Evolutionary conservation across 2,113 vertebrate genomes (phyloP).

Genomic region (Gobio gobio): DNA sequence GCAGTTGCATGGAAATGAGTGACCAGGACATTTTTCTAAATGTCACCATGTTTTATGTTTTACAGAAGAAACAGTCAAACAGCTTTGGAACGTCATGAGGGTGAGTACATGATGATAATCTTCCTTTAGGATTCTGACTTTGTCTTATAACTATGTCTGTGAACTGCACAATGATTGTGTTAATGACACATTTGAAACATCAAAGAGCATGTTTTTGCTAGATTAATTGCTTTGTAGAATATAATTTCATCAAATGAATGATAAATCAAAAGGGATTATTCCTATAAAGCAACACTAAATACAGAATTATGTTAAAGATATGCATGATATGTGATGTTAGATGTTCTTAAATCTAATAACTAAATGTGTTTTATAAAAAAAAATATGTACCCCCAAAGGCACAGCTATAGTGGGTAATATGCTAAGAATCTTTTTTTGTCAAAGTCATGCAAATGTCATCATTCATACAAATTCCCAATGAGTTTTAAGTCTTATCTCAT

Average conservation of each 20-base stretch:
- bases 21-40: not conserved
- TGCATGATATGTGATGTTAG: not conserved
- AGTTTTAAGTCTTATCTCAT: not conserved
- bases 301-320: not conserved
- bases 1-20: not conserved
- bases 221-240: not conserved
- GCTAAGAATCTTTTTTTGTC: not conserved
- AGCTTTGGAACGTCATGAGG: not conserved
- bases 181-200: not conserved
- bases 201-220: not conserved
- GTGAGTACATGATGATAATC: not conserved
- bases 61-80: not conserved
- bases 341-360: constrained; percentile 8
- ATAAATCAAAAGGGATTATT: not conserved
- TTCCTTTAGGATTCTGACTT: not conserved
- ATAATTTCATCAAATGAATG: not conserved
- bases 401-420: not conserved
- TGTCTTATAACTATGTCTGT: not conserved
- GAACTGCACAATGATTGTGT: not conserved
- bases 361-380: not conserved
- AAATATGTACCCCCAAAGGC: not conserved
- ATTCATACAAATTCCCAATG: not conserved
- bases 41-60: not conserved
- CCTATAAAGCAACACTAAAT: not conserved
- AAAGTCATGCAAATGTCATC: not conserved